Conservation (phyloP, 2,797 vertebrate species). For the Mallotus villosus region DNA sequence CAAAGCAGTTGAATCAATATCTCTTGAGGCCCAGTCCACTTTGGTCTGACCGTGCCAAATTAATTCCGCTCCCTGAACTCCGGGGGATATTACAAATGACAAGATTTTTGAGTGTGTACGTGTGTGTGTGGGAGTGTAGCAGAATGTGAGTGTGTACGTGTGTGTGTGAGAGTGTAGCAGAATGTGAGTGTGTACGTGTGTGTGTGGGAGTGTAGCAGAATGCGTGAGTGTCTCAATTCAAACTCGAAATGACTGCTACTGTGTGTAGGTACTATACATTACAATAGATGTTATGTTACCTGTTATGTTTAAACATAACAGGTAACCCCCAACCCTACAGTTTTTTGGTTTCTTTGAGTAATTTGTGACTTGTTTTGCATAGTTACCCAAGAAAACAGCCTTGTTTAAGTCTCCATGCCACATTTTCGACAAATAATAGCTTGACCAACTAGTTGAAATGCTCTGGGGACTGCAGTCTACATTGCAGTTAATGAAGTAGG, state of each 20-base stretch:
- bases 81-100: conserved; percentile 1
- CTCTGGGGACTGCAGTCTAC: conserved; percentile 31
- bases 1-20: conserved; percentile 29
- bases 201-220: neutral
- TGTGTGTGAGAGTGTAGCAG: neutral
- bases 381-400: conserved; percentile 8
- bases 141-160: neutral
- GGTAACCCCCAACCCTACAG: neutral
- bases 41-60: conserved; percentile 9
- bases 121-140: neutral
- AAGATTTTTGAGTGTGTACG: conserved; percentile 1
- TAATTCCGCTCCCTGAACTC: conserved; percentile 16
- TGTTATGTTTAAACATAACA: neutral
- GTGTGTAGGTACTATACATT: conserved; percentile 2
- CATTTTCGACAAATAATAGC: conserved; percentile 11
- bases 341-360: conserved; percentile 17
- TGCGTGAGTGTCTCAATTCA: neutral
- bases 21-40: conserved; percentile 12
- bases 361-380: conserved; percentile 20
- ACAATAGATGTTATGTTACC: too few species aligned
- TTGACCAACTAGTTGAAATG: conserved; percentile 46
- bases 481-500: conserved; percentile 46
- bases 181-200: neutral
- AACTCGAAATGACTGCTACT: conserved; percentile 13
- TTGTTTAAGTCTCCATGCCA: conserved; percentile 14